A percentile compares a stretch with the other conserved stretches of the same genome.
phyloP scores from a whole-genome alignment of 2,888 invertebrate genomes.

The Luperina testacea region DNA sequence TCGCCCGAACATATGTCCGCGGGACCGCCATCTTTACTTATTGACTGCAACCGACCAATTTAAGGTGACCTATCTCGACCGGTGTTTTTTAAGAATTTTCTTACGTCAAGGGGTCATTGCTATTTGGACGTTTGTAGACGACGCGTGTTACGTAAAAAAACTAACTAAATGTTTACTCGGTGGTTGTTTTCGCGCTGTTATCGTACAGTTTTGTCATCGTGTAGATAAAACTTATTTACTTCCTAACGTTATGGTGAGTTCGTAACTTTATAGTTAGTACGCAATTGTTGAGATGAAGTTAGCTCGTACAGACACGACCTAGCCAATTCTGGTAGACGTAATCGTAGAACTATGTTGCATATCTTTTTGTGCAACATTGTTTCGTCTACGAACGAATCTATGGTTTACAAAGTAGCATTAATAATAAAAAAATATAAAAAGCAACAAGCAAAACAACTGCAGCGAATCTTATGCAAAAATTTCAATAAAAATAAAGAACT shows the following conservation, averaged over 20 bases:
- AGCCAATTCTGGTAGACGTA: constrained; percentile 27
- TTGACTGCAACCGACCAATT: constrained; percentile 71
- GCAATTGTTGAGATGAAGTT: constrained; percentile 15
- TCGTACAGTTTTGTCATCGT: constrained; percentile 70
- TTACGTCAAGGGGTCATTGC: constrained; percentile 50
- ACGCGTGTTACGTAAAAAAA: constrained; percentile 76
- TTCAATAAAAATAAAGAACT: constrained; percentile 22
- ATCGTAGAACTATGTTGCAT: constrained; percentile 25
- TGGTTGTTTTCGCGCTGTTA: constrained; percentile 73
- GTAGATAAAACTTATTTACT: constrained; percentile 71
- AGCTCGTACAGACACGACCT: constrained; percentile 50
- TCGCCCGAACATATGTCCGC: constrained; percentile 82
- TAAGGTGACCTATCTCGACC: constrained; percentile 73
- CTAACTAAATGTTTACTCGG: constrained; percentile 71
- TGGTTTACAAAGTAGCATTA: not conserved
- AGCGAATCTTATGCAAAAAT: constrained; percentile 31
- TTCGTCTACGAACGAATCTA: not conserved
- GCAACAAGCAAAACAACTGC: not conserved
- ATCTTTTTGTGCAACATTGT: constrained; percentile 20
- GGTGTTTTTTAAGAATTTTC: constrained; percentile 39
- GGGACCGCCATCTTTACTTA: constrained; percentile 81
- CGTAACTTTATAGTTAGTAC: constrained; percentile 5
- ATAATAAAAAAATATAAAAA: constrained; percentile 1
- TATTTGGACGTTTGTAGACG: constrained; percentile 55
- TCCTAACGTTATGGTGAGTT: constrained; percentile 56